Percentiles rank a stretch among this genome's conserved stretches.
phyloP scores from a whole-genome alignment of 2,888 invertebrate genomes.

The Epirrhoe tristata region DNA sequence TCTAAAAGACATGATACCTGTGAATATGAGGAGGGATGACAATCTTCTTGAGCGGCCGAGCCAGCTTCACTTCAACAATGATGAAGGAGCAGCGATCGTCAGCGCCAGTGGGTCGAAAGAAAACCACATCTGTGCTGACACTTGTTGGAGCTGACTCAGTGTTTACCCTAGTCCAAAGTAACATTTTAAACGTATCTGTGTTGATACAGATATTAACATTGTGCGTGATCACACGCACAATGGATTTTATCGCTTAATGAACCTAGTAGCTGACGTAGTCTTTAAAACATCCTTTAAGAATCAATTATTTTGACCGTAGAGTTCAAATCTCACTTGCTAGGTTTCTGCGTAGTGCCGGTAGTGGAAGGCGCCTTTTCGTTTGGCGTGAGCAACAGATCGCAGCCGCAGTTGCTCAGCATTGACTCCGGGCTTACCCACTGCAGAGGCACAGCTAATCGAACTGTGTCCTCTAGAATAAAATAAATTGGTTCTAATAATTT shows the following conservation, averaged over 20 bases:
- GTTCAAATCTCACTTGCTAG: slow-evolving; percentile 50
- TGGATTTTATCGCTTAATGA: too few relatives aligned
- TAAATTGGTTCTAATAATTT: neutral
- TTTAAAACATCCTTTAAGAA: too few relatives aligned
- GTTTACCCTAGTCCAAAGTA: slow-evolving; percentile 43
- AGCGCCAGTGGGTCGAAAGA: slow-evolving; percentile 56
- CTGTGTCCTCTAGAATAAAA: slow-evolving; percentile 54
- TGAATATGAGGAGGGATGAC: slow-evolving; percentile 59
- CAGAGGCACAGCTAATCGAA: slow-evolving; percentile 66
- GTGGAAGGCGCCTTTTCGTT: slow-evolving; percentile 53
- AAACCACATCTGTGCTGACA: slow-evolving; percentile 46
- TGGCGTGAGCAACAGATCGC: slow-evolving; percentile 56
- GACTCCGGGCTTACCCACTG: slow-evolving; percentile 60
- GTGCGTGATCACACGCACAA: too few relatives aligned
- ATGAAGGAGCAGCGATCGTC: slow-evolving; percentile 67
- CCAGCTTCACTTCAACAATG: slow-evolving; percentile 66
- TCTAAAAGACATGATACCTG: slow-evolving; percentile 47
- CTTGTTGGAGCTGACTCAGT: slow-evolving; percentile 48
- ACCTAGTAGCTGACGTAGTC: too few relatives aligned
- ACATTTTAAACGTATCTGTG: neutral
- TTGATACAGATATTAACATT: too few relatives aligned
- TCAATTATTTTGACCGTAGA: too few relatives aligned
- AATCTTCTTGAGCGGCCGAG: slow-evolving; percentile 57
- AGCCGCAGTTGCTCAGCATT: slow-evolving; percentile 64
- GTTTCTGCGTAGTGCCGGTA: slow-evolving; percentile 45